These are phyloP conservation scores for Callimorpha dominula DNA, from an alignment of 2,888 invertebrate genomes.

Conservation along the genomic window DNA sequence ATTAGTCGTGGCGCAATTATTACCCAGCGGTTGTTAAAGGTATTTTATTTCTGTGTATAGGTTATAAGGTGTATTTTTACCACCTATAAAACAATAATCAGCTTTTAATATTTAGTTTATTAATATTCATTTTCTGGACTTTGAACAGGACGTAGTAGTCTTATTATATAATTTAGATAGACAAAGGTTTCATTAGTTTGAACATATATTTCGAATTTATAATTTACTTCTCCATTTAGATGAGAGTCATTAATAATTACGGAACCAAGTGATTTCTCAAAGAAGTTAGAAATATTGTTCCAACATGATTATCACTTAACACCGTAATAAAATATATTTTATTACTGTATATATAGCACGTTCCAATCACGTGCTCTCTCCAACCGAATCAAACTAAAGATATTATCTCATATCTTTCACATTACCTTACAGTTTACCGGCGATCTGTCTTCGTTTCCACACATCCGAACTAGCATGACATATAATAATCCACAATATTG, in stretches of 20 bases:
- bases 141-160: no score
- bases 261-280: neutral
- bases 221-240: no score
- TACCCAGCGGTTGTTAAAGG: neutral
- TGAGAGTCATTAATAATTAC: neutral
- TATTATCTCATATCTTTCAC: no score
- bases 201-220: no score
- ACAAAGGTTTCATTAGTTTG: neutral
- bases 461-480: slow-evolving; percentile 70
- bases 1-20: neutral
- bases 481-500: slow-evolving; percentile 40
- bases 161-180: neutral
- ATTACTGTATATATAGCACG: neutral
- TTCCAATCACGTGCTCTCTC: slow-evolving; percentile 7
- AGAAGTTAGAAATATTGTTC: neutral
- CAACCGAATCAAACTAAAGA: neutral
- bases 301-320: neutral
- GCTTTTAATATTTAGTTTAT: neutral
- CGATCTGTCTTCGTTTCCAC: slow-evolving; percentile 67
- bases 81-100: neutral
- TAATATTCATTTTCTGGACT: no score
- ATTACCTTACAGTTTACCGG: slow-evolving; percentile 71
- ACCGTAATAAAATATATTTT: no score
- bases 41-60: neutral
- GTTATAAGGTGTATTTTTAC: neutral